phyloP scores from a whole-genome alignment of 1,140 invertebrate genomes.

The Conus betulinus region DNA sequence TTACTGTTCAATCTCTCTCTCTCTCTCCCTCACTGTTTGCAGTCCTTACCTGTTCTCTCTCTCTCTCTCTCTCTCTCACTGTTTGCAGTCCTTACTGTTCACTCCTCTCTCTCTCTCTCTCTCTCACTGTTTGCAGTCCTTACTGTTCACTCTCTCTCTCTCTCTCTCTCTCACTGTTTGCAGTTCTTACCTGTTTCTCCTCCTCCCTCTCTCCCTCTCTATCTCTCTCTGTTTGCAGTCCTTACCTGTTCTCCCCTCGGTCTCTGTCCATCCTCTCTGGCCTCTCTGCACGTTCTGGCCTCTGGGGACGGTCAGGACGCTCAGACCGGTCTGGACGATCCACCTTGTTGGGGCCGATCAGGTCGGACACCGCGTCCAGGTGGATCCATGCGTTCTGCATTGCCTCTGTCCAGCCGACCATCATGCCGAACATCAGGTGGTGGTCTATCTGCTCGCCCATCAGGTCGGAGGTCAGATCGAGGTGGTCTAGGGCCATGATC shows the following conservation, averaged over 20 bases:
- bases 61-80: no score
- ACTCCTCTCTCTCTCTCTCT: no score
- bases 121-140: no score
- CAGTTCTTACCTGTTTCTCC: no score
- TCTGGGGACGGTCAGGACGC: not conserved
- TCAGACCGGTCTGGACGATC: slow-evolving; percentile 1
- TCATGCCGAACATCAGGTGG: not conserved
- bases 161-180: no score
- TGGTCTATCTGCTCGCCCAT: not conserved
- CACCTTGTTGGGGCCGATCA: not conserved
- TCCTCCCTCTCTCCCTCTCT: not conserved
- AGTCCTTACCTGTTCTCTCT: no score
- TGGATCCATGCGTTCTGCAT: not conserved
- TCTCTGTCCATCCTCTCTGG: not conserved
- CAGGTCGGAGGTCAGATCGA: not conserved
- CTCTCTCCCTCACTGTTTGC: no score
- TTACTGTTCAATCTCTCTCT: not conserved
- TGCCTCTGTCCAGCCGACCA: not conserved
- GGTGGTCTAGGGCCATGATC: not conserved
- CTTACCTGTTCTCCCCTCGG: not conserved
- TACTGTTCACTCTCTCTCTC: no score
- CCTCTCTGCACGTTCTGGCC: not conserved
- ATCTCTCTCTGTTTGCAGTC: not conserved
- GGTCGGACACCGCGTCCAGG: not conserved
- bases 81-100: no score